A percentile compares a stretch with the other conserved stretches of the same genome.
Conservation (phyloP, 2,113 vertebrate species). For the Mustela nigripes region DNA sequence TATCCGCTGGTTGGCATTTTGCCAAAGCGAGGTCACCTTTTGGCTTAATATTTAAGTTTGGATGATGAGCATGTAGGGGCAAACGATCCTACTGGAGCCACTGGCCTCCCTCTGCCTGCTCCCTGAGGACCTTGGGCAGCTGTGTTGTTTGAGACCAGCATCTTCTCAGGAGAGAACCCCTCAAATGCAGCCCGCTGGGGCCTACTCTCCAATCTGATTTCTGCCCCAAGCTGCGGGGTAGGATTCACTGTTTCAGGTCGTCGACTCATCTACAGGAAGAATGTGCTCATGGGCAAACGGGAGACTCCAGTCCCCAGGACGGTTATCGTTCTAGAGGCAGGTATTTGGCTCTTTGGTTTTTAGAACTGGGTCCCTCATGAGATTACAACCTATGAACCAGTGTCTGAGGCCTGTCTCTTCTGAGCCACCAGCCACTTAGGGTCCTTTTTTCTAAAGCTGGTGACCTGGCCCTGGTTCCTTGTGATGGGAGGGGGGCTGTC, state of each 20-base stretch:
- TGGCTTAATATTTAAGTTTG: background rate
- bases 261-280: background rate
- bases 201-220: background rate
- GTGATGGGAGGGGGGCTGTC: background rate
- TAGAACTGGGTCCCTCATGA: background rate
- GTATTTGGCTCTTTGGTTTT: background rate
- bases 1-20: background rate
- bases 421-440: background rate
- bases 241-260: accelerated
- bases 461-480: background rate
- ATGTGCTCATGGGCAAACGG: accelerated
- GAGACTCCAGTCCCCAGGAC: background rate
- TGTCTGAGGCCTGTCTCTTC: background rate
- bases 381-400: background rate
- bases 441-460: background rate
- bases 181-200: background rate
- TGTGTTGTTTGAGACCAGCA: too few relatives aligned
- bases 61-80: background rate
- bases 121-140: background rate
- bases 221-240: background rate
- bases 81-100: background rate
- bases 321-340: background rate
- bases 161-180: background rate
- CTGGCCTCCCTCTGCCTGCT: background rate
- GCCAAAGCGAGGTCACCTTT: background rate